Evolutionary conservation across 2,113 vertebrate genomes (phyloP).

Genomic region (Mus spicilegus): DNA sequence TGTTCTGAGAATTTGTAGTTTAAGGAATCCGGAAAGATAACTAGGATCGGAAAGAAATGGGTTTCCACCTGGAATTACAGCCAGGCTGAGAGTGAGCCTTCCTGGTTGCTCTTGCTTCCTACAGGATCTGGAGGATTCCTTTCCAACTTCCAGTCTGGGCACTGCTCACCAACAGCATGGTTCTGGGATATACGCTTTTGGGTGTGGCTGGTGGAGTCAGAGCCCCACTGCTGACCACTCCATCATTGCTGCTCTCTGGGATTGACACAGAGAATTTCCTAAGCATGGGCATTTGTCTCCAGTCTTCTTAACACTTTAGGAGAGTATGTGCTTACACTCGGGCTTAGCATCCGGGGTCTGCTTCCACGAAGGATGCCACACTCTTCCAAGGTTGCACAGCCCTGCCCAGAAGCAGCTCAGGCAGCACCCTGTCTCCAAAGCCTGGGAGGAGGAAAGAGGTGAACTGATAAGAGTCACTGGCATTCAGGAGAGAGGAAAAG

Average conservation of each 20-base stretch:
- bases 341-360: background rate
- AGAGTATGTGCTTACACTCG: conserved; percentile 59
- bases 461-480: conserved; percentile 73
- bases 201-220: conserved; percentile 57
- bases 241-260: conserved; percentile 61
- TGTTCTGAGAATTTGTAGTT: background rate
- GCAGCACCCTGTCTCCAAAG: background rate
- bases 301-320: conserved; percentile 71
- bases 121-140: background rate
- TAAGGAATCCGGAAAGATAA: background rate
- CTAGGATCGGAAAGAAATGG: background rate
- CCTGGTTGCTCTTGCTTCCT: background rate
- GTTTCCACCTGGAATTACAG: background rate
- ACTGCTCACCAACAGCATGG: background rate
- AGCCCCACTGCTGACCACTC: conserved; percentile 8
- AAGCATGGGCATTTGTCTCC: conserved; percentile 55
- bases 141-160: background rate
- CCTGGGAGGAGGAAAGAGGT: conserved; percentile 49
- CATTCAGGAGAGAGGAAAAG: conserved; percentile 43
- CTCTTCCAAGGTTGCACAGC: background rate
- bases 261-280: conserved; percentile 59
- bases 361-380: background rate
- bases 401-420: background rate
- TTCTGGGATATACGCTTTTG: background rate
- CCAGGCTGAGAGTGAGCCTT: background rate